Percentiles rank a stretch among this genome's conserved stretches.
Conservation (phyloP, 2,113 vertebrate genomes). For the Neofelis nebulosa region DNA sequence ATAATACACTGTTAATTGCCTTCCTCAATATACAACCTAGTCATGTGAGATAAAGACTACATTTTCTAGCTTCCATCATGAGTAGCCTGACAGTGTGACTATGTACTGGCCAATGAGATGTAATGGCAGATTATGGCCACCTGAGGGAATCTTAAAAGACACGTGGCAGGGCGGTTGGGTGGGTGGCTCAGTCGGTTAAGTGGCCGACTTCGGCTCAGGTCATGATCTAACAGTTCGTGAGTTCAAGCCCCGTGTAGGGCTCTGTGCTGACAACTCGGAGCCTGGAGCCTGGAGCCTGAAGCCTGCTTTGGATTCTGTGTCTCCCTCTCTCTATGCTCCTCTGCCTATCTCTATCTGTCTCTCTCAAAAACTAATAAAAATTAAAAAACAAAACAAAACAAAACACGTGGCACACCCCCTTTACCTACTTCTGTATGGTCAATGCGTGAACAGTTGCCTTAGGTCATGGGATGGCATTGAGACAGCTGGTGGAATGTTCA, state of each 20-base stretch:
- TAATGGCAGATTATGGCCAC: background rate
- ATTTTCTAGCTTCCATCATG: background rate
- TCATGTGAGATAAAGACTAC: background rate
- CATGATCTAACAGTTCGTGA: no score
- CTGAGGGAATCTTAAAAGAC: background rate
- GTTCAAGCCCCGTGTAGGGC: no score
- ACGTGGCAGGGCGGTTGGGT: background rate
- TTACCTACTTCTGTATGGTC: background rate
- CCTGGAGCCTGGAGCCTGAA: no score
- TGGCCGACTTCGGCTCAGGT: no score
- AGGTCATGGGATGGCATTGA: background rate
- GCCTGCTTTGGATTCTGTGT: no score
- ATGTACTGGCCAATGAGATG: background rate
- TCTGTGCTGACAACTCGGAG: no score
- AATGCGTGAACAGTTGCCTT: background rate
- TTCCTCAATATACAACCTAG: background rate
- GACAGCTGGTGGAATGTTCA: background rate
- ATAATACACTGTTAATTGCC: background rate
- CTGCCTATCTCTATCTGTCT: no score
- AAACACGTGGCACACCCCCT: background rate
- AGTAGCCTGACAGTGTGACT: background rate
- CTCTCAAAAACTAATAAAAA: no score
- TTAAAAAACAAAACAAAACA: no score
- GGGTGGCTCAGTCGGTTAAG: no score
- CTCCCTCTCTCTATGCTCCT: no score